These are phyloP conservation scores for Trachymyrmex septentrionalis DNA, from an alignment of 1,140 invertebrate genomes.

Conservation along the genomic window DNA sequence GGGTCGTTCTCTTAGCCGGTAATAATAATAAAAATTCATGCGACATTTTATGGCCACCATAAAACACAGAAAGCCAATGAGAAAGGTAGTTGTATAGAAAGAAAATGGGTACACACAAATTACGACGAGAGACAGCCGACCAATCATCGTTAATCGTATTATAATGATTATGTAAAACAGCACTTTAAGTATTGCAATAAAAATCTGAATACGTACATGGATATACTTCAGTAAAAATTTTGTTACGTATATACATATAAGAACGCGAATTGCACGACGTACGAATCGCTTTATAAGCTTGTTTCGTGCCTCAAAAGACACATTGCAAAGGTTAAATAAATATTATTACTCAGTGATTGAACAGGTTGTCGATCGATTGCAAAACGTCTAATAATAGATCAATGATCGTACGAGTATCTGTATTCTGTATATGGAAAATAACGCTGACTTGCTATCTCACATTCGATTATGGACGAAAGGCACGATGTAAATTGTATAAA, in stretches of 20 bases:
- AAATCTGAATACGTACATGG: background rate
- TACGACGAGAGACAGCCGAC: constrained; percentile 26
- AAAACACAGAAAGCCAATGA: constrained; percentile 67
- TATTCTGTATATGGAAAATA: background rate
- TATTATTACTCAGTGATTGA: constrained; percentile 39
- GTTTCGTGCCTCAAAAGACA: constrained; percentile 1
- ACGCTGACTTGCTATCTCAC: background rate
- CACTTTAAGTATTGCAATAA: background rate
- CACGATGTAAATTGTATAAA: background rate
- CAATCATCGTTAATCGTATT: constrained; percentile 43
- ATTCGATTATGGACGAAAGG: background rate
- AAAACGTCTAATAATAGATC: constrained; percentile 6
- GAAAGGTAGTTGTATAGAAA: constrained; percentile 4
- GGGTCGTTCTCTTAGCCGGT: constrained; percentile 57
- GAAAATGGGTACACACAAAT: constrained; percentile 32
- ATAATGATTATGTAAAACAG: constrained; percentile 50
- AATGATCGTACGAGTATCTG: background rate
- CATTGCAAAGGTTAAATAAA: constrained; percentile 31
- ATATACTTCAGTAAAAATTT: background rate
- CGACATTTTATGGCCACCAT: constrained; percentile 67
- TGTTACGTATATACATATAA: background rate
- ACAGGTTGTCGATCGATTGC: background rate
- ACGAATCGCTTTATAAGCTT: background rate
- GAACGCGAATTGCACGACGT: background rate
- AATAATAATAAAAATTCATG: constrained; percentile 77